Evolutionary conservation across 2,888 invertebrate genomes (phyloP), one percentile per base, ranked within the genome.

Genomic region (Thereva unica): DNA sequence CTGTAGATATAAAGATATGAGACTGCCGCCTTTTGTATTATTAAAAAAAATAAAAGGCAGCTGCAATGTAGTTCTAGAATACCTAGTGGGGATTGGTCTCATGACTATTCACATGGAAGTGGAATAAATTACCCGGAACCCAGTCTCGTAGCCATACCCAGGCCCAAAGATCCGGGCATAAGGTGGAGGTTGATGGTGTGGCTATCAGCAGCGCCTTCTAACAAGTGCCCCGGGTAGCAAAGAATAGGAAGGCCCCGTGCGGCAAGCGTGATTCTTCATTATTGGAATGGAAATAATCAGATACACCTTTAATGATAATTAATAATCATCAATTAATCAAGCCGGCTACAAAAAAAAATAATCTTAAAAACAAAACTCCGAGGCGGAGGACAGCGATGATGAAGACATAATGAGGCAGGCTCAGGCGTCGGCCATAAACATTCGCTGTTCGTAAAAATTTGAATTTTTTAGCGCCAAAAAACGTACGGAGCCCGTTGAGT

Each of bases 221-320:
- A 50, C 41, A 8, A 1, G n/a, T 10, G 2, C 10, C 55, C 42
- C 6, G 23, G 53, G n/a, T 9, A n/a, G 38, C 10, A 10, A 47
- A 9, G 45, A 47, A 47, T 59, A 37, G 47, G 53, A 9, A 37
- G 57, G 63, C 34, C 35, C 44, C 64, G 10, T 42, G 37, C 53
- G 53, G 52, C 64, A 53, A 37, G 42, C 12, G 44, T 42, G 50
- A 56, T 64, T 53, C 34, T n/a, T 64, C 53, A 52, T 37, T 53
- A 8, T n/a, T 50, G 34, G 37, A 44, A 44, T 53, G 35, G 44
- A 49, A 34, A 53, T 52, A 64, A 64, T 64, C 53, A 64, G 64
- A 64, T 53, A 53, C 42, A 53, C 41, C 44, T 64, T 42, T 64
- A 64, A 64, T 64, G 64, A 64, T 64, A 64, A 64, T 64, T 64